phyloP scores from a whole-genome alignment of 2,797 vertebrate genomes.

The Microctenopoma steveboyesi region DNA sequence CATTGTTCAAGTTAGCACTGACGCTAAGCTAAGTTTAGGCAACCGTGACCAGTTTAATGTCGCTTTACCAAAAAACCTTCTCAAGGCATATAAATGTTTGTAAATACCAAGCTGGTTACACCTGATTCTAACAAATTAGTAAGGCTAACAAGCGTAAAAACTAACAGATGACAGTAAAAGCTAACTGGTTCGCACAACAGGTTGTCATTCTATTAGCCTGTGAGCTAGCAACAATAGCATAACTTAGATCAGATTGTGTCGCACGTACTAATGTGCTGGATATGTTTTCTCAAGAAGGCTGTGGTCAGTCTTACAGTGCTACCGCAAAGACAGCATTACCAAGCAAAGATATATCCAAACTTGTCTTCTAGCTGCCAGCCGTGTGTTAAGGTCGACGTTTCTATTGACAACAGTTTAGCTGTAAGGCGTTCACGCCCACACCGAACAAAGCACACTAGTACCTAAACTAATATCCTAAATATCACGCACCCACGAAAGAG shows the following conservation, averaged over 20 bases:
- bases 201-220: conserved; percentile 50
- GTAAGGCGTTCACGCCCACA: conserved; percentile 32
- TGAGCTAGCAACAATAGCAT: conserved; percentile 34
- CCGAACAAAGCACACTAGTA: not conserved
- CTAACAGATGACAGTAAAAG: conserved; percentile 9
- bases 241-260: not conserved
- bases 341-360: not conserved
- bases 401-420: conserved; percentile 59
- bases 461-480: accelerated
- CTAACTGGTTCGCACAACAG: conserved; percentile 63
- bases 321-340: not conserved
- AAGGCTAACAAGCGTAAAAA: not conserved
- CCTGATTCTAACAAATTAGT: not conserved
- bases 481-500: accelerated
- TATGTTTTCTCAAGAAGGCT: not conserved
- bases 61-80: not conserved
- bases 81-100: not conserved
- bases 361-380: conserved; percentile 2
- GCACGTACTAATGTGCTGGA: not conserved
- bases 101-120: accelerated
- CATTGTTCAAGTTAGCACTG: conserved; percentile 22
- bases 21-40: conserved; percentile 56
- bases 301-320: conserved; percentile 5
- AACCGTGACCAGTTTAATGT: not conserved
- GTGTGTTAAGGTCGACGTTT: conserved; percentile 19